Evolutionary conservation across 2,888 invertebrate species (phyloP).

Genomic region (Acheta domesticus): DNA sequence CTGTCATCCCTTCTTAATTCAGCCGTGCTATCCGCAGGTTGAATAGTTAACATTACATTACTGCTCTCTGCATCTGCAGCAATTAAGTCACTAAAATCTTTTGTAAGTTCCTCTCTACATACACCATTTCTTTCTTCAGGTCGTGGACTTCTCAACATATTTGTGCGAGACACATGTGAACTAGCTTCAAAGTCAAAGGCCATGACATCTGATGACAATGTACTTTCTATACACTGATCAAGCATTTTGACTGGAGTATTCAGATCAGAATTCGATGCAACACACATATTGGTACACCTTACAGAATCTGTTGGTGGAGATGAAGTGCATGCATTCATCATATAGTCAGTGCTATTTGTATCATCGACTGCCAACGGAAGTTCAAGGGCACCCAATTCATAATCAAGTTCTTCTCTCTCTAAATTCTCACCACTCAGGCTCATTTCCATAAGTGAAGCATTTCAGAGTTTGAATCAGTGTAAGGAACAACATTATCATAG

Average conservation of each 20-base stretch:
- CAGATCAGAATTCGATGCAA: neutral
- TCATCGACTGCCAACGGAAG: neutral
- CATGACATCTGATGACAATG: neutral
- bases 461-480: neutral
- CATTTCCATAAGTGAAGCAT: neutral
- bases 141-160: neutral
- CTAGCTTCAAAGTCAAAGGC: neutral
- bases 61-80: constrained; percentile 2
- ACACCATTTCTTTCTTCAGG: neutral
- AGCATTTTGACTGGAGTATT: neutral
- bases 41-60: neutral
- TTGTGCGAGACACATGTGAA: neutral
- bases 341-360: constrained; percentile 3
- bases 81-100: constrained; percentile 5
- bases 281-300: too few relatives aligned
- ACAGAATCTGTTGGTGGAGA: neutral
- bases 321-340: neutral
- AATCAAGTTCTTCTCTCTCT: constrained; percentile 7
- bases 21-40: neutral
- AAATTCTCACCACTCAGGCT: neutral
- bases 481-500: neutral
- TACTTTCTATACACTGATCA: neutral
- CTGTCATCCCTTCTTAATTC: neutral
- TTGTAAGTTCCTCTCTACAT: neutral
- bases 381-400: neutral